phyloP scores from a whole-genome alignment of 2,113 vertebrate species.

The Ascaphus truei region DNA sequence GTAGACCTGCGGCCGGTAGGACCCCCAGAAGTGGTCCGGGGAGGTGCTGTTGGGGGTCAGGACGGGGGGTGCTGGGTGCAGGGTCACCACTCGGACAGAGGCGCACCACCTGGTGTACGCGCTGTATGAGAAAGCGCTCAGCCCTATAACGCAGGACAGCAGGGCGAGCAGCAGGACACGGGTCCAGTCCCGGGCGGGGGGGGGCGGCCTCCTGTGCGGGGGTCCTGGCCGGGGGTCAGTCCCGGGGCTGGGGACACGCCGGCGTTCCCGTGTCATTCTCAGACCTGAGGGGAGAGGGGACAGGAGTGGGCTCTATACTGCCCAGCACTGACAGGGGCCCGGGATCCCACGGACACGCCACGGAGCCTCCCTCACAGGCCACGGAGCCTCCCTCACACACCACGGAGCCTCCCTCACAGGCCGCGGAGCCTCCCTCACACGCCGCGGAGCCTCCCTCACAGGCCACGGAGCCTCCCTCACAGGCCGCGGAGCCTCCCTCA shows the following conservation, averaged over 20 bases:
- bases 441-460: no score
- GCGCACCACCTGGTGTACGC: conserved; percentile 66
- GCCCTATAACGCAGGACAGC: background rate
- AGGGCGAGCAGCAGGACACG: background rate
- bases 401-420: no score
- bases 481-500: no score
- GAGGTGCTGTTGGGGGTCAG: conserved; percentile 67
- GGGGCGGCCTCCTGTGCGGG: background rate
- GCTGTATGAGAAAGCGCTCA: conserved; percentile 50
- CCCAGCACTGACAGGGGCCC: no score
- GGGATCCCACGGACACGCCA: no score
- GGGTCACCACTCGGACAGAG: conserved; percentile 65
- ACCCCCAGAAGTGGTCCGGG: conserved; percentile 82
- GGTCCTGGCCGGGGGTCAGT: background rate
- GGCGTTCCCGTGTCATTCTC: conserved; percentile 6
- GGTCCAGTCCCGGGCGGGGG: background rate
- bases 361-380: no score
- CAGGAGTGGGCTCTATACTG: no score
- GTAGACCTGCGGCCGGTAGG: conserved; percentile 89
- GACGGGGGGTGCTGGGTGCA: conserved; percentile 69
- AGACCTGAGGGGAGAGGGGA: background rate
- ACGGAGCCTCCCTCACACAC: no score
- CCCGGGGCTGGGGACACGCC: background rate
- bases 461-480: no score
- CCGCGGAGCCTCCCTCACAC: no score